Conservation (phyloP, 2,113 vertebrate species). For the Myiagra hebetior region DNA sequence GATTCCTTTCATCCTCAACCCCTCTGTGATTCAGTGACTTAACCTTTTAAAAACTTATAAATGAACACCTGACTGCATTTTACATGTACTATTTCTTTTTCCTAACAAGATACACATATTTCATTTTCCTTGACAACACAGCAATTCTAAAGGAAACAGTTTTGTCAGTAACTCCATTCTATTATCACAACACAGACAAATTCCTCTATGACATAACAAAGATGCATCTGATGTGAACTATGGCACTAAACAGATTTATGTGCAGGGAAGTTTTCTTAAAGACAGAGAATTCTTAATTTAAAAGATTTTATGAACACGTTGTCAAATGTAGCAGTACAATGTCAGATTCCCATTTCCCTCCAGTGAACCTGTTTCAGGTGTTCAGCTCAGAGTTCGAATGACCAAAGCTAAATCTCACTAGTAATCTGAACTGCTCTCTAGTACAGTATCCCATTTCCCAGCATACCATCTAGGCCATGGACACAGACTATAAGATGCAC, state of each 20-base stretch:
- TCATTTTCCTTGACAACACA: background rate
- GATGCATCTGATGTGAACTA: background rate
- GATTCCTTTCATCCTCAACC: background rate
- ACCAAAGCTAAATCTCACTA: background rate
- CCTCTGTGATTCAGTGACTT: background rate
- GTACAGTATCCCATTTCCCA: background rate
- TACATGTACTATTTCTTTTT: background rate
- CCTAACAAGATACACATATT: background rate
- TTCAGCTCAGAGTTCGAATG: background rate
- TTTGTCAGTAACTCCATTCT: background rate
- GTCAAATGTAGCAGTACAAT: background rate
- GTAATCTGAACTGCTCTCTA: background rate
- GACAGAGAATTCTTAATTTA: background rate
- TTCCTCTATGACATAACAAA: background rate
- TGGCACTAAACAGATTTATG: background rate
- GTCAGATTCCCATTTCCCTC: background rate
- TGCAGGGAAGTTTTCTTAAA: background rate
- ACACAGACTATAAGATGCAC: slow-evolving; percentile 97
- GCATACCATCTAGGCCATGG: slow-evolving; percentile 93
- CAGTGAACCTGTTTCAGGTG: background rate
- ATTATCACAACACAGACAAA: background rate
- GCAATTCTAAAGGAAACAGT: background rate
- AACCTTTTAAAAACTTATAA: background rate
- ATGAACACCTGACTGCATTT: background rate
- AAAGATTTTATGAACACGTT: background rate